Conservation (phyloP, 2,113 vertebrate species). For the Lepus timidus region DNA sequence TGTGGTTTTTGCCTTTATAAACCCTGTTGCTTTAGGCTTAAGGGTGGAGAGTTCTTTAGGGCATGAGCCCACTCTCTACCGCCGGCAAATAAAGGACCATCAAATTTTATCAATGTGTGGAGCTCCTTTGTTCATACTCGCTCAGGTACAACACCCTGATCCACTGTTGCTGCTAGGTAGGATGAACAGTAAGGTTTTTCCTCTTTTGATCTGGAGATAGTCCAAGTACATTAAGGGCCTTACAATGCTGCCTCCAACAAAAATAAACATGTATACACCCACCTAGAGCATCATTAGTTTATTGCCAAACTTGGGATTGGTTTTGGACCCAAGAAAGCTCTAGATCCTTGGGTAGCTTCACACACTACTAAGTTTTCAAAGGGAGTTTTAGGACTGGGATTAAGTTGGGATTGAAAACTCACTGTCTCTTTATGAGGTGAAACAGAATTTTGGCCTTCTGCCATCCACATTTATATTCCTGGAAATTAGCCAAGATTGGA, state of each 20-base stretch:
- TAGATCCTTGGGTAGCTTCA: neutral
- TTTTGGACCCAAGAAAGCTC: neutral
- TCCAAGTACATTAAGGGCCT: neutral
- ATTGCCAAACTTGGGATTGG: neutral
- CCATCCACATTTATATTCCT: neutral
- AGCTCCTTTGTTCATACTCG: too few species aligned
- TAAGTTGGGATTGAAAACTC: slow-evolving; percentile 2
- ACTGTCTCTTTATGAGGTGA: neutral
- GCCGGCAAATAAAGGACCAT: too few species aligned
- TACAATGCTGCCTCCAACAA: neutral
- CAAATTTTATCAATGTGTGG: too few species aligned
- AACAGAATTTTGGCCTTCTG: slow-evolving; percentile 10
- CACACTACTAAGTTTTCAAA: neutral
- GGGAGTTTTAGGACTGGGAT: neutral
- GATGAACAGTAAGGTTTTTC: neutral
- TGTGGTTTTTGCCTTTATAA: too few species aligned
- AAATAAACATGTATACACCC: neutral
- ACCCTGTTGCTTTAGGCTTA: too few species aligned
- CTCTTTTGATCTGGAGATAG: neutral
- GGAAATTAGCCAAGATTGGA: slow-evolving; percentile 12
- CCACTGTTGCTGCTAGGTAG: neutral
- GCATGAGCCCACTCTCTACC: too few species aligned
- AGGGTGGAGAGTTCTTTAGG: too few species aligned
- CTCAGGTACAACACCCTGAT: neutral
- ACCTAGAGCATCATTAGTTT: neutral